Evolutionary conservation across 1,140 invertebrate species (phyloP), one percentile per base, ranked within the genome.

Genomic region (Metopolophium dirhodum): DNA sequence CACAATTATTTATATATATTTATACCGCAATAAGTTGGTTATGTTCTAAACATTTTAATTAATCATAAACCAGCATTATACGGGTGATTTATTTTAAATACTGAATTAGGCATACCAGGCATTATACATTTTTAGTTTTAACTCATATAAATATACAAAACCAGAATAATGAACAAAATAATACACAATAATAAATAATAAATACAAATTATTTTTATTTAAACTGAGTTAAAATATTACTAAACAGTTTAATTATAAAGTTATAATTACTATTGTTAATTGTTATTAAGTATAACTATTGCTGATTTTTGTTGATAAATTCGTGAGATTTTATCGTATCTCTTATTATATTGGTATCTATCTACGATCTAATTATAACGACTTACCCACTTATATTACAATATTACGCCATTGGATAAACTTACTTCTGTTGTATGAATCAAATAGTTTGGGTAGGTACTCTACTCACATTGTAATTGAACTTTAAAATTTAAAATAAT

Each of bases 31-130:
- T 68, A 6, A n/a, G 30, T 68, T 68, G 61, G 3, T 18, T 14
- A 77, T 30, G 30, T 77, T 9, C n/a, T 77, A 77, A 77, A 77
- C 61, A 77, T n/a, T 77, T 77, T 77, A 77, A 77, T 77, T 77
- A 77, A 77, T 77, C 61, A 77, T 77, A n/a, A 77, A 77, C 61
- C 61, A 77, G 61, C 30, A n/a, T n/a, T 77, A 77, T 77, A 20
- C 4, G 4, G 14, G 3, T 77, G 61, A 77, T 77, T 77, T 77
- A 18, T 77, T 14, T 77, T n/a, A 18, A 6, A 77, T n/a, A n/a
- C 1, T 18, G 30, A 77, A 77, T 77, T n/a, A n/a, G 61, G 6
- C 61, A 77, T 18, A 11, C n/a, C 61, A n/a, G 14, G 4, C 61
- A 77, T 61, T 61, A 30, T 61, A 61, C 26, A 30, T n/a, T 77